Percentiles rank a stretch among this genome's conserved stretches.
phyloP scores from a whole-genome alignment of 2,113 vertebrate species.

The Cromileptes altivelis region DNA sequence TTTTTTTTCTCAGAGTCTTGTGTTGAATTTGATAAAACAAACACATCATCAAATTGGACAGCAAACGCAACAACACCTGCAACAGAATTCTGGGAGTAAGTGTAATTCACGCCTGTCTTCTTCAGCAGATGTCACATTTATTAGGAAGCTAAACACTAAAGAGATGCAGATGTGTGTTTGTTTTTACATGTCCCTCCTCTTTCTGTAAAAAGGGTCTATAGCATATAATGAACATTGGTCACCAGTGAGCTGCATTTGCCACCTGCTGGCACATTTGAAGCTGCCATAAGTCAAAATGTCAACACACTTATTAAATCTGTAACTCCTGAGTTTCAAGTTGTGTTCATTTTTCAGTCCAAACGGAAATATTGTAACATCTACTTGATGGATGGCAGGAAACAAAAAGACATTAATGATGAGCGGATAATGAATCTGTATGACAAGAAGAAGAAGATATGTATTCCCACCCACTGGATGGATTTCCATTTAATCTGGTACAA shows the following conservation, averaged over 20 bases:
- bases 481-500: background rate
- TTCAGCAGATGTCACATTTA: background rate
- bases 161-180: background rate
- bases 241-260: background rate
- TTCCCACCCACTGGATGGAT: too few species aligned
- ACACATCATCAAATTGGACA: slow-evolving; percentile 77
- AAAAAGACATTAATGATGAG: too few species aligned
- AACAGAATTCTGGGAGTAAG: slow-evolving; percentile 96
- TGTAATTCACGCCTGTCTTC: slow-evolving; percentile 53
- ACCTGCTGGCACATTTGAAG: too few species aligned
- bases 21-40: slow-evolving; percentile 85
- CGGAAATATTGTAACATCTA: too few species aligned
- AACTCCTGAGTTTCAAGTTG: background rate
- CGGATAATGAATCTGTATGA: too few species aligned
- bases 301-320: background rate
- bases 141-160: background rate
- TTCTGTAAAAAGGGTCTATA: background rate
- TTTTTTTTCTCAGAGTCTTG: slow-evolving; percentile 83
- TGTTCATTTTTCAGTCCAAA: too few species aligned
- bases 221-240: background rate
- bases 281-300: background rate
- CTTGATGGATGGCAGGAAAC: too few species aligned
- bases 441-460: too few species aligned
- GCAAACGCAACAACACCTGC: slow-evolving; percentile 88
- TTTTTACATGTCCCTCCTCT: slow-evolving; percentile 4